These are phyloP conservation scores for Euwallacea similis DNA, from an alignment of 1,140 invertebrate genomes.

Conservation along the genomic window DNA sequence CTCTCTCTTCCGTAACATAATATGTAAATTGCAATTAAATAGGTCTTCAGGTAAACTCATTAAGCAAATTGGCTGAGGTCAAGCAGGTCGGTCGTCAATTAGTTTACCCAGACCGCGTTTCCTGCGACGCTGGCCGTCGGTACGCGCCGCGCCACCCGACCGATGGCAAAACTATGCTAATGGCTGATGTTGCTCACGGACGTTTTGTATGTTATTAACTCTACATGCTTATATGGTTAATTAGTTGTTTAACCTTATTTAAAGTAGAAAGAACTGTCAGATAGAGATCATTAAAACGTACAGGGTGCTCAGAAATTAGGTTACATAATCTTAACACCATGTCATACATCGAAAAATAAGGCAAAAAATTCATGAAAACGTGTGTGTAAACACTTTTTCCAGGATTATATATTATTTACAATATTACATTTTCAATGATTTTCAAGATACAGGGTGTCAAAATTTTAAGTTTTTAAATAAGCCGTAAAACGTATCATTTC, in stretches of 20 bases:
- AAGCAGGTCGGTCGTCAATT: slow-evolving; percentile 50
- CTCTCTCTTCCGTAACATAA: slow-evolving; percentile 6
- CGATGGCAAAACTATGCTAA: slow-evolving; percentile 14
- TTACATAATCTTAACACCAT: too few species aligned
- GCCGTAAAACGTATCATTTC: too few species aligned
- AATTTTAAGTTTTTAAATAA: too few species aligned
- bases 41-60: slow-evolving; percentile 45
- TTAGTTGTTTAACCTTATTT: not conserved
- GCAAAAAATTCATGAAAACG: too few species aligned
- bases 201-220: not conserved
- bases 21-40: slow-evolving; percentile 35
- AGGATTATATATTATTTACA: too few species aligned
- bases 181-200: not conserved
- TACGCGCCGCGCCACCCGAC: slow-evolving; percentile 12
- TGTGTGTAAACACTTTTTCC: too few species aligned
- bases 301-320: too few species aligned
- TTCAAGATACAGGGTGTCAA: too few species aligned
- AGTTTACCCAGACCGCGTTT: slow-evolving; percentile 51
- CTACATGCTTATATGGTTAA: not conserved
- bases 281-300: too few species aligned
- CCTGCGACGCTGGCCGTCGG: slow-evolving; percentile 43
- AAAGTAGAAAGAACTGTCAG: too few species aligned
- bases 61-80: slow-evolving; percentile 49
- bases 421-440: too few species aligned
- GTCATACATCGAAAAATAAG: too few species aligned